phyloP scores from a whole-genome alignment of 2,888 invertebrate genomes.

The Limnephilus marmoratus region DNA sequence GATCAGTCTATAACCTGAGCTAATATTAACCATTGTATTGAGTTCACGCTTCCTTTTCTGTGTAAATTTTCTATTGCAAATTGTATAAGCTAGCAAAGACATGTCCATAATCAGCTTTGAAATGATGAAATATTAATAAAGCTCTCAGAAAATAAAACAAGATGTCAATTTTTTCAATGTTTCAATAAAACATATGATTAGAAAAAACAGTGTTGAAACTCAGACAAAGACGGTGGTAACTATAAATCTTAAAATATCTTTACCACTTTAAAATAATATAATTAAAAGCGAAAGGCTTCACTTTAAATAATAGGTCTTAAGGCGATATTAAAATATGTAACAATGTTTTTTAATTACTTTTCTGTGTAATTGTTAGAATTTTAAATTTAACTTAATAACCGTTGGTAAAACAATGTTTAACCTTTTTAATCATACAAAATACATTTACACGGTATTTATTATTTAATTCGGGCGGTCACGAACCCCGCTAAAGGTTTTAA shows the following conservation, averaged over 20 bases:
- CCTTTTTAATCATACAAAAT: background rate
- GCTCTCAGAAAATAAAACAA: background rate
- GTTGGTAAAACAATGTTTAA: background rate
- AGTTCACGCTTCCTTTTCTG: background rate
- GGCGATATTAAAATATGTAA: too few species aligned
- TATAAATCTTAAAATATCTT: background rate
- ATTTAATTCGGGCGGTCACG: too few species aligned
- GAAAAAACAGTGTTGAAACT: background rate
- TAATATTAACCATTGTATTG: background rate
- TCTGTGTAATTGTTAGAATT: too few species aligned
- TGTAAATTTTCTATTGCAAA: background rate
- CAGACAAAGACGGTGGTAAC: background rate
- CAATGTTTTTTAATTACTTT: too few species aligned
- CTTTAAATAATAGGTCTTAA: too few species aligned
- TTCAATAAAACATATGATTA: background rate
- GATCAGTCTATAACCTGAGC: background rate
- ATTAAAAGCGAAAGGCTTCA: too few species aligned
- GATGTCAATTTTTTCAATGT: background rate
- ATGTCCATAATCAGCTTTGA: background rate
- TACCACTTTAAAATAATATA: background rate
- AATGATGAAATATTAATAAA: too few species aligned
- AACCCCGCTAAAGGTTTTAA: background rate
- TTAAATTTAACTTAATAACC: too few species aligned
- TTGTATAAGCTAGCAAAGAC: background rate
- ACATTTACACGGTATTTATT: too few species aligned